phyloP scores from a whole-genome alignment of 2,113 vertebrate genomes.

The Kryptolebias marmoratus region DNA sequence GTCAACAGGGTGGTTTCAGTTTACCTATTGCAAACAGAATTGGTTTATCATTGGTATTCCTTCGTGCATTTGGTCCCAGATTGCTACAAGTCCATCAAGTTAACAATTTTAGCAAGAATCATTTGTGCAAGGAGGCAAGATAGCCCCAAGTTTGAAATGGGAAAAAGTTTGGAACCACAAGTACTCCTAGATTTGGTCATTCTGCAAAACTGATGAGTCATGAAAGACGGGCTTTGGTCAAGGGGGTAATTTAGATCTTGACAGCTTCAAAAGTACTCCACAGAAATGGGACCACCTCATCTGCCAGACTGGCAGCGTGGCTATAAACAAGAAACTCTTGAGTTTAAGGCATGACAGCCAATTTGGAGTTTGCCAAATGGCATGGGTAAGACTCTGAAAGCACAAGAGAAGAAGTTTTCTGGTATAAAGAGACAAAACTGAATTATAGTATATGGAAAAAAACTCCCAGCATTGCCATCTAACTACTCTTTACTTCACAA shows the following conservation, averaged over 20 bases:
- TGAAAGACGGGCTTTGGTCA: constrained; percentile 5
- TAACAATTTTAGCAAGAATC: background rate
- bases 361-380: constrained; percentile 9
- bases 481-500: background rate
- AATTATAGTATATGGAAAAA: background rate
- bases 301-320: background rate
- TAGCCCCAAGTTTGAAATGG: background rate
- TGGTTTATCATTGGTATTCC: background rate
- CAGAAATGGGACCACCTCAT: constrained; percentile 7
- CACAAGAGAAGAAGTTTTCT: constrained; percentile 1
- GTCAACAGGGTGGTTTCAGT: background rate
- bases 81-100: background rate
- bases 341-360: background rate
- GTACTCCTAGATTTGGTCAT: background rate
- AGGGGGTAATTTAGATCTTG: background rate
- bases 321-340: background rate
- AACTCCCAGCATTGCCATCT: background rate
- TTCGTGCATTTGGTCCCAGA: background rate
- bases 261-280: background rate
- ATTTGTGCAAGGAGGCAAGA: background rate
- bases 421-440: background rate
- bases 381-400: background rate
- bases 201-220: background rate
- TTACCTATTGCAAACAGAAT: background rate
- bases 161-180: background rate